Conservation (phyloP, 2,797 vertebrate genomes). For the Linurgus olivaceus region DNA sequence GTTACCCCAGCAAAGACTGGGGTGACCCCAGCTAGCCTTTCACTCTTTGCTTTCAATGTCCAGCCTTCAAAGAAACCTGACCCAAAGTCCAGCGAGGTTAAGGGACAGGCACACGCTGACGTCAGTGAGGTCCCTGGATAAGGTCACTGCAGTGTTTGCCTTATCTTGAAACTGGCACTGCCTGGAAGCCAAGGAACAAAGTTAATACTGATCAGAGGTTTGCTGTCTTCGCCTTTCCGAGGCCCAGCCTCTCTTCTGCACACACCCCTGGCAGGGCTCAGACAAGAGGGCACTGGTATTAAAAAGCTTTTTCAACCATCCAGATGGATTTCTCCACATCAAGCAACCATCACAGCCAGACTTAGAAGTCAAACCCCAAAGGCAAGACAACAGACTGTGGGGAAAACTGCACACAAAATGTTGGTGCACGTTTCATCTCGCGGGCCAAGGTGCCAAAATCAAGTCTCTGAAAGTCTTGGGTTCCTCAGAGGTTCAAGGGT, state of each 20-base stretch:
- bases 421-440: accelerated
- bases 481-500: not conserved
- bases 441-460: not conserved
- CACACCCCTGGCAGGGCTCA: not conserved
- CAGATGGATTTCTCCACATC: not conserved
- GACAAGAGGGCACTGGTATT: not conserved
- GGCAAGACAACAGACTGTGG: not conserved
- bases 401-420: accelerated
- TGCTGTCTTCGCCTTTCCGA: not conserved
- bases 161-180: not conserved
- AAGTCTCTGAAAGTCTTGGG: not conserved
- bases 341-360: not conserved
- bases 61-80: conserved; percentile 25
- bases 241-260: not conserved
- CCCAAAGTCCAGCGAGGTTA: not conserved
- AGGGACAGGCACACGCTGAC: not conserved
- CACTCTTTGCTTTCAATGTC: not conserved
- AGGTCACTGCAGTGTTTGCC: not conserved
- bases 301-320: not conserved
- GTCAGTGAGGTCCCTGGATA: not conserved
- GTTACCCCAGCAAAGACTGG: not conserved
- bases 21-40: not conserved
- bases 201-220: not conserved
- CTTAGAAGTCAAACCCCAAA: not conserved
- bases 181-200: conserved; percentile 4